Base-by-base conservation (phyloP, 2,888 invertebrate species). In the Agonopterix heracliana region DNA sequence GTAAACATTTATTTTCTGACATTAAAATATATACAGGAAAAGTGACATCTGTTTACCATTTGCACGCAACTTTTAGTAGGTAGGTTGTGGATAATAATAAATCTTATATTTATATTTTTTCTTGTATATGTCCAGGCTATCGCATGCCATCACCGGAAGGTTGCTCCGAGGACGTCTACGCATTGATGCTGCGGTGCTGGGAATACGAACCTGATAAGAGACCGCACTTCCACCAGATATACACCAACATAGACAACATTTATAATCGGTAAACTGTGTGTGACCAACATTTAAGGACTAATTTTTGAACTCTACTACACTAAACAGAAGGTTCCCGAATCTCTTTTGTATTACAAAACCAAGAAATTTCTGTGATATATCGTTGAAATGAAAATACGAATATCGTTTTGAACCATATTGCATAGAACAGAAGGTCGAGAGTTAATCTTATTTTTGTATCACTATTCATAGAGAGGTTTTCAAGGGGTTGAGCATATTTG, bases 151-250 rank as follows among this genome's bases (percentile, higher is more conserved):
- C 96, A 0, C 96, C 98, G 0, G 95, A 96, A 55, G 93, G 93
- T 48, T 96, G 96, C 40, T 94, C 97, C 0, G 95, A 95, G 45
- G 95, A 96, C 74, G 94, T 97, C 77, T 96, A 98, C 81, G 92
- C 94, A 51, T 87, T 98, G 53, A 98, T 98, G 97, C 82, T 96
- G 52, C 91, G 94, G 52, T 98, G 98, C 76, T 98, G 98, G 98
- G 95, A 96, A 69, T 96, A 97, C 73, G 94, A 96, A 69, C 94
- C 97, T 2, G 96, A 97, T 57, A 93, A 94, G 67, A 90, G 98
- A 63, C 98, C 97, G 40, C 96, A 96, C 79, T 98, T 98, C 82
- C 94, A 95, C 78, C 95, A 96, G 83, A 94, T 98, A 63, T 93
- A 91, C 74, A 92, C 93, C 34, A 91, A 92, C 56, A 94, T 96